Evolutionary conservation across 1,140 invertebrate species (phyloP).

Genomic region (Thaumetopoea pityocampa): DNA sequence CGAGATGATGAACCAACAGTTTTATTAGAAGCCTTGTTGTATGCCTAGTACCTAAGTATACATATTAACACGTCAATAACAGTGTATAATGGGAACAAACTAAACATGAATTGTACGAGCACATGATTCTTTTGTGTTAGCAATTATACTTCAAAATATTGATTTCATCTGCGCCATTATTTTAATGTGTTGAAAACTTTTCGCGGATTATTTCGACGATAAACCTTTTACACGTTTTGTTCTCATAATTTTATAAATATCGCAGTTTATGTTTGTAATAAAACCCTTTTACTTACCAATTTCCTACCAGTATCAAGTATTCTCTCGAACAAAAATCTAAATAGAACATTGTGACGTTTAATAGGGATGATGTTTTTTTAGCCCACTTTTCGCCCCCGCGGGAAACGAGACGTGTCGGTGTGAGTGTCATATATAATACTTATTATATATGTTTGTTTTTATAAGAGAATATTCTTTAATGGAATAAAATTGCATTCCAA

Average conservation of each 20-base stretch:
- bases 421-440: no score
- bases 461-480: no score
- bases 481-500: no score
- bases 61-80: conserved; percentile 7
- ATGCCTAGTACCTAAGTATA: neutral
- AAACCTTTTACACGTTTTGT: conserved; percentile 10
- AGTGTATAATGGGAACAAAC: conserved; percentile 38
- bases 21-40: neutral
- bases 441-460: no score
- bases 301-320: no score
- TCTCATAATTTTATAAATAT: conserved; percentile 11
- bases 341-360: no score
- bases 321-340: no score
- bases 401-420: no score
- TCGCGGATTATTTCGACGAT: conserved; percentile 13
- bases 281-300: no score
- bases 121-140: conserved; percentile 64
- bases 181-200: conserved; percentile 17
- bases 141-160: conserved; percentile 69
- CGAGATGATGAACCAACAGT: no score
- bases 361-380: no score
- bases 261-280: neutral
- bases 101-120: conserved; percentile 33
- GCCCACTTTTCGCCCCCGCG: no score
- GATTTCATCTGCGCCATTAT: conserved; percentile 53